Percentiles rank a stretch among this genome's conserved stretches.
Evolutionary conservation across 2,797 vertebrate genomes (phyloP).

Genomic region (Spondyliosoma cantharus): DNA sequence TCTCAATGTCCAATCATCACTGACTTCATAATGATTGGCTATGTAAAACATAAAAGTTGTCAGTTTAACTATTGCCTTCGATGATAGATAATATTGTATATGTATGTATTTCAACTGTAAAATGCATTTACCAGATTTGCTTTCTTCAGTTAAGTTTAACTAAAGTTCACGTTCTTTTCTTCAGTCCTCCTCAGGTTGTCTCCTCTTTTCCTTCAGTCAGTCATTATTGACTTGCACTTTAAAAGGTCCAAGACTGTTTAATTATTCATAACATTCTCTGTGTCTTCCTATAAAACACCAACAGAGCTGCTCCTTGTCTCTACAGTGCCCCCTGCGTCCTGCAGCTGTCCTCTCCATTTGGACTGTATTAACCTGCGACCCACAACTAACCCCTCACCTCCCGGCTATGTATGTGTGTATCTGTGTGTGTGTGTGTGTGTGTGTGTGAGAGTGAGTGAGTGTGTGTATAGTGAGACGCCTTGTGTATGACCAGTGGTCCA

Average conservation of each 20-base stretch:
- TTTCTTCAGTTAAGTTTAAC: no score
- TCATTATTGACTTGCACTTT: not conserved
- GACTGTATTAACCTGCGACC: conserved; percentile 70
- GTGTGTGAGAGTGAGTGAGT: conserved; percentile 15
- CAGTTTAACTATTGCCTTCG: not conserved
- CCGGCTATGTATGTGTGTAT: conserved; percentile 42
- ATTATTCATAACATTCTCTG: not conserved
- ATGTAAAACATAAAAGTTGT: no score
- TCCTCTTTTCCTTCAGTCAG: not conserved
- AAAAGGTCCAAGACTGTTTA: not conserved
- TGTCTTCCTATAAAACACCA: not conserved
- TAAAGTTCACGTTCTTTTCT: no score
- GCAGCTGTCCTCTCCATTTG: conserved; percentile 61
- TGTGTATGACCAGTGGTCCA: conserved; percentile 65
- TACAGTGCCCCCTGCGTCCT: conserved; percentile 40
- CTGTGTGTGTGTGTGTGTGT: conserved; percentile 35
- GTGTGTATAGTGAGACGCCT: conserved; percentile 44
- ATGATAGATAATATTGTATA: not conserved
- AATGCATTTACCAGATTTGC: not conserved
- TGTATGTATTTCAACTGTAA: not conserved
- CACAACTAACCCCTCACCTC: conserved; percentile 67
- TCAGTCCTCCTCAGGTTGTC: no score
- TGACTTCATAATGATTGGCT: no score
- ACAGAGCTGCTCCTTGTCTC: not conserved
- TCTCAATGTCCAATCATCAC: no score